Evolutionary conservation across 2,888 invertebrate genomes (phyloP).

Genomic region (Phragmatobia fuliginosa): DNA sequence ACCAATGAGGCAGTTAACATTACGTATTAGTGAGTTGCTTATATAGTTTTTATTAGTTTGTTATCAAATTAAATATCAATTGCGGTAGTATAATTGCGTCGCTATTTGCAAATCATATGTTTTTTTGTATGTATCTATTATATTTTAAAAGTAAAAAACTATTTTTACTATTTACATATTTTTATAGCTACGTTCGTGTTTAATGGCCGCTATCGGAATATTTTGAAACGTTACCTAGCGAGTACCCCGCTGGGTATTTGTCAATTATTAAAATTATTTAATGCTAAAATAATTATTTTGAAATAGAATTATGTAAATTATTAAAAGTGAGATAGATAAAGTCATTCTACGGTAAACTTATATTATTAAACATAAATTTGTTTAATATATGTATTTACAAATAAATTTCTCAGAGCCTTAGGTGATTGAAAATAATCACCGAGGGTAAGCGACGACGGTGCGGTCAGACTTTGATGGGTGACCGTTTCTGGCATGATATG

Average conservation of each 20-base stretch:
- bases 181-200: neutral
- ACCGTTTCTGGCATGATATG: too few relatives aligned
- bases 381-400: too few relatives aligned
- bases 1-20: too few relatives aligned
- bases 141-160: neutral
- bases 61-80: neutral
- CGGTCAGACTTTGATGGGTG: too few relatives aligned
- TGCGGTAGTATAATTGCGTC: neutral
- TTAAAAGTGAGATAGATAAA: neutral
- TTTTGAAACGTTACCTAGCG: conserved; percentile 1
- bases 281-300: neutral
- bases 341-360: neutral
- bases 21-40: too few relatives aligned
- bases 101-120: neutral
- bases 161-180: neutral
- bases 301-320: neutral
- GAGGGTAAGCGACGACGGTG: too few relatives aligned
- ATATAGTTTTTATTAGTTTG: too few relatives aligned
- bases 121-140: neutral
- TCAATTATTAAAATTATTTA: neutral
- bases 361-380: neutral
- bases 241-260: neutral
- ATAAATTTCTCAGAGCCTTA: too few relatives aligned
- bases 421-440: too few relatives aligned
- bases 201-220: neutral